Conservation (phyloP, 2,113 vertebrate species). For the Capreolus pygargus region DNA sequence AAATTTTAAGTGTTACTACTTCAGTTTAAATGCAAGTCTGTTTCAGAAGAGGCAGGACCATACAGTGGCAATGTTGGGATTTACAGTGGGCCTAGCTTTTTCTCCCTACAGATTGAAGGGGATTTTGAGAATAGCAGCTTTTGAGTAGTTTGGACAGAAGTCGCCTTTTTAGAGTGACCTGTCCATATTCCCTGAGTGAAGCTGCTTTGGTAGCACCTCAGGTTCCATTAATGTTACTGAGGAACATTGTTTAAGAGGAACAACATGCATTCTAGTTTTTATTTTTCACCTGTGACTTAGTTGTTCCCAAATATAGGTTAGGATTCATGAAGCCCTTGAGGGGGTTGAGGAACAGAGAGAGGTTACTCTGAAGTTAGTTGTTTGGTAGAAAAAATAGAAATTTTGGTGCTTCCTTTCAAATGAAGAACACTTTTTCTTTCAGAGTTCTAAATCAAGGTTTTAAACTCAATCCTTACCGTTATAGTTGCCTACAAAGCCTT, state of each 20-base stretch:
- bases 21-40: neutral
- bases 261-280: neutral
- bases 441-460: slow-evolving; percentile 21
- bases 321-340: neutral
- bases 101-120: neutral
- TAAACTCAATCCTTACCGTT: slow-evolving; percentile 20
- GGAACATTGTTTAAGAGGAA: neutral
- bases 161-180: neutral
- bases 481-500: neutral
- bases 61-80: neutral
- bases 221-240: neutral
- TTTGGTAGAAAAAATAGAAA: neutral
- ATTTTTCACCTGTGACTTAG: neutral
- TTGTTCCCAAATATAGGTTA: neutral
- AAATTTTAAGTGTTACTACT: slow-evolving; percentile 36
- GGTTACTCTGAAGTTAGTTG: neutral
- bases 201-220: neutral
- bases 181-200: neutral
- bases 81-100: neutral
- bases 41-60: slow-evolving; percentile 43
- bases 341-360: neutral
- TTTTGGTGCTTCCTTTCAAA: neutral
- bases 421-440: neutral
- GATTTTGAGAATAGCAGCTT: slow-evolving; percentile 14
- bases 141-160: neutral